Conservation (phyloP, 2,888 invertebrate genomes). For the Chrysotoxum bicinctum region DNA sequence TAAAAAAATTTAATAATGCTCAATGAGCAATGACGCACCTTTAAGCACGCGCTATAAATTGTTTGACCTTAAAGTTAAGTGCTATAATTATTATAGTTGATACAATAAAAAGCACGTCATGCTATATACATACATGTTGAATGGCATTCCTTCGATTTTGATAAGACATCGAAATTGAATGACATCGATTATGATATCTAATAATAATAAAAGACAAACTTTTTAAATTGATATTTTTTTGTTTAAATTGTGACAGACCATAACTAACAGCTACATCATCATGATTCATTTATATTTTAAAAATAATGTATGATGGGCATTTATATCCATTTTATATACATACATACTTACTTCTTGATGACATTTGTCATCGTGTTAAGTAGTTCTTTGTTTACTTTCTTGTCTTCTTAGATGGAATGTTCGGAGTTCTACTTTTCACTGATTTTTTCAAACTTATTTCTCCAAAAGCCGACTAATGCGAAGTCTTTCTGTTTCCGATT, state of each 20-base stretch:
- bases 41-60: neutral
- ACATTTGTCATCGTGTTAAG: too few species aligned
- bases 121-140: neutral
- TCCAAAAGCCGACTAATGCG: too few species aligned
- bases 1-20: neutral
- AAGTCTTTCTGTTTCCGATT: too few species aligned
- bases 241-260: neutral
- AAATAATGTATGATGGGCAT: neutral
- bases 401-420: too few species aligned
- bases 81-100: neutral
- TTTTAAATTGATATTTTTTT: neutral
- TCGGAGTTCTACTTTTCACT: too few species aligned
- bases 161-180: neutral
- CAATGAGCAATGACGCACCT: neutral
- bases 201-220: neutral
- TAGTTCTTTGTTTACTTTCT: too few species aligned
- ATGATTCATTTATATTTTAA: neutral
- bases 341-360: too few species aligned
- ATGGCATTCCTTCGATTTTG: neutral
- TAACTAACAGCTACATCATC: neutral
- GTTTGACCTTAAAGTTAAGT: constrained; percentile 8
- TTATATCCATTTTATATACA: too few species aligned
- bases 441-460: too few species aligned
- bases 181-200: neutral
- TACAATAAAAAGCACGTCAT: constrained; percentile 2